Conservation (phyloP, 92 coral and sea anemone species). For the Siderastrea radians region DNA sequence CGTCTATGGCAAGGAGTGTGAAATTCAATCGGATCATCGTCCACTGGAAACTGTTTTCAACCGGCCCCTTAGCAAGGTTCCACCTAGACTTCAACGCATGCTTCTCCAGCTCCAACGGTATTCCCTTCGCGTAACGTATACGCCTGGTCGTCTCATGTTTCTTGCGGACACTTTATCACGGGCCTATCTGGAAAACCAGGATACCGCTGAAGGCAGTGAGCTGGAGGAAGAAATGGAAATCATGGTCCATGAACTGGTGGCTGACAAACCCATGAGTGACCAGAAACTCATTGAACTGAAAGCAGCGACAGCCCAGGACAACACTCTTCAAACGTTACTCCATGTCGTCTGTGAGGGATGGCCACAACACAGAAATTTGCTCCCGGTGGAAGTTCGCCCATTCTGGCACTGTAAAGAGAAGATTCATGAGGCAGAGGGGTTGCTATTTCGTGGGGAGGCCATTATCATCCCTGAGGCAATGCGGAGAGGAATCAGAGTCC, state of each 20-base stretch:
- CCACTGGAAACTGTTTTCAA: not conserved
- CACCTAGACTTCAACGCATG: not conserved
- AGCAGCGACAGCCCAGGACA: not conserved
- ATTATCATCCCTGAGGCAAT: not conserved
- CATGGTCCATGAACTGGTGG: not conserved
- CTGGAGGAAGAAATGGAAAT: not conserved
- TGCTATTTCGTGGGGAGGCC: conserved; percentile 1
- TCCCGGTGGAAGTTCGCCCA: conserved; percentile 1
- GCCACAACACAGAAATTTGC: conserved; percentile 1
- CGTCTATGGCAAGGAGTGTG: conserved; percentile 15
- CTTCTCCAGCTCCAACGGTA: not conserved
- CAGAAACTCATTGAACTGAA: not conserved
- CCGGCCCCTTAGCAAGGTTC: not conserved
- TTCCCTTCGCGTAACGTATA: not conserved
- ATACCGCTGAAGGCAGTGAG: not conserved
- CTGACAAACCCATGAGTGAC: not conserved
- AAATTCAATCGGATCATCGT: not conserved
- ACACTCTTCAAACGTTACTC: not conserved
- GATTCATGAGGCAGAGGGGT: conserved; percentile 3
- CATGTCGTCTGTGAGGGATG: not conserved
- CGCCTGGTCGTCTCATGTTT: not conserved
- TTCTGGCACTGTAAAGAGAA: not conserved
- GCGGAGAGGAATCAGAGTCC: not conserved
- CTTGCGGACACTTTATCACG: not conserved
- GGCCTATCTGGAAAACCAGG: not conserved